Evolutionary conservation across 2,797 vertebrate genomes (phyloP), one percentile per base, ranked within the genome.

Genomic region (Lacerta bilineata): DNA sequence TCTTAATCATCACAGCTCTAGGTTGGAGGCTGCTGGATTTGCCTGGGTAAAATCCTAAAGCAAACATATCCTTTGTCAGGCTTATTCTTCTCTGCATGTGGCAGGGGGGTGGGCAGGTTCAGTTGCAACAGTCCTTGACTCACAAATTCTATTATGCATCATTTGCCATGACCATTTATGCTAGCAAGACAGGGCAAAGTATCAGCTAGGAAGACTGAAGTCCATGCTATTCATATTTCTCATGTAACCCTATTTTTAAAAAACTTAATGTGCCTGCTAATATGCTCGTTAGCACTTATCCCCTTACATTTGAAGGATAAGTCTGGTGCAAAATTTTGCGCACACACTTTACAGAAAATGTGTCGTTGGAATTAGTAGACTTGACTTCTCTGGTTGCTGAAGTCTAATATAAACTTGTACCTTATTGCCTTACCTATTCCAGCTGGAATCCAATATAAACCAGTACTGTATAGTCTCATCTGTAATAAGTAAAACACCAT

Each of bases 281-380:
- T 61, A 85, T 33, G 50, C 76, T 89, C 46, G 11, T n/a, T 27
- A 0, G 29, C 78, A 85, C 55, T 83, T 23, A 33, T 36, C 91
- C 59, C 43, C 55, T 85, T 78, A 87, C 86, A 93, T 50, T 64
- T 82, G 88, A 91, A 77, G 20, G 90, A 89, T 88, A 93, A 86
- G 43, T 27, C 91, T 4, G 3, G 77, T 91, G 91, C 85, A 80
- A 87, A 86, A 23, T 66, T 10, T 68, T 10, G 17, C 41, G 46
- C 39, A 46, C 5, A 46, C 83, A 55, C 55, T 90, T 92, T 85
- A 85, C 71, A 84, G 93, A 76, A 83, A 66, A 64, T 4, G 79
- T 50, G 87, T n/a, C 39, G 91, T 78, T 87, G 64, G 7, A 88
- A 90, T 59, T 87, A 2, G 89, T 90, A 81, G 33, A 66, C 33